These are phyloP conservation scores for Colaptes auratus DNA, from an alignment of 2,113 vertebrate species.

Conservation along the genomic window DNA sequence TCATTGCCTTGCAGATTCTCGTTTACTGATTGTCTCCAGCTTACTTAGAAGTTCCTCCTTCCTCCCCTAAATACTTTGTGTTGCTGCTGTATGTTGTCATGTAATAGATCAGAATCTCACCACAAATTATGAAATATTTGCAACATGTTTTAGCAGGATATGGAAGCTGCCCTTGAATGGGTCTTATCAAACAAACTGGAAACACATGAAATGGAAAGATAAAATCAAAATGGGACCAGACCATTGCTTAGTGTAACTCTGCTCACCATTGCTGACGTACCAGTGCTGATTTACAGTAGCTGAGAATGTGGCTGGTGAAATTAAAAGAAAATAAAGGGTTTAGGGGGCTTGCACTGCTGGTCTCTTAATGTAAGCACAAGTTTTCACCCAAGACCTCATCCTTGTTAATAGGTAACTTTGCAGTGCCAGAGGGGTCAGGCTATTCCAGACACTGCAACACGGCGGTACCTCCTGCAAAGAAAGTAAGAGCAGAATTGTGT, in stretches of 20 bases:
- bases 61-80: neutral
- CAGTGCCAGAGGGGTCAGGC: constrained; percentile 45
- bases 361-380: neutral
- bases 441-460: neutral
- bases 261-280: neutral
- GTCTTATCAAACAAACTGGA: neutral
- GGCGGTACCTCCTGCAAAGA: neutral
- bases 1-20: neutral
- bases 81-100: neutral
- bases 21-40: neutral
- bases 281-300: neutral
- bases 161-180: neutral
- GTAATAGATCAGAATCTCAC: neutral
- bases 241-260: neutral
- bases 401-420: constrained; percentile 72
- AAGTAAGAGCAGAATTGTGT: neutral
- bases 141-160: neutral
- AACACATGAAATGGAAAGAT: constrained; percentile 1
- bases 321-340: constrained; percentile 24
- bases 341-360: neutral
- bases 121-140: neutral
- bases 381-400: constrained; percentile 33
- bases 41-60: neutral
- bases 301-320: neutral
- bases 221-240: constrained; percentile 19